A percentile compares a stretch with the other conserved stretches of the same genome.
These are phyloP conservation scores for human (Homo sapiens) DNA, from an alignment of 2,113 vertebrate species.

Conservation along the genomic window GRCh38 chr1:223534001-223534500, in stretches of 20 bases:
- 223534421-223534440: neutral
- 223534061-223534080: conserved; percentile 76
- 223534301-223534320: neutral
- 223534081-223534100: conserved; percentile 80
- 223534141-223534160: neutral
- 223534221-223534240: neutral
- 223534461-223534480: neutral
- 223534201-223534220: neutral
- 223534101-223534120: conserved; percentile 47
- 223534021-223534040: neutral
- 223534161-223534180: neutral
- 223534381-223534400: neutral
- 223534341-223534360: neutral
- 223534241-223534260: neutral
- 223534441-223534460: neutral
- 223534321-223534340: neutral
- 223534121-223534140: conserved; percentile 13
- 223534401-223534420: neutral
- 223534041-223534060: conserved; percentile 77
- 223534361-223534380: neutral
- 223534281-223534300: neutral
- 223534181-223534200: neutral
- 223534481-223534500: neutral
- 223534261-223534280: neutral
- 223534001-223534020: conserved; percentile 18